These are phyloP conservation scores for Phoenoteleia sp. DNA, from an alignment of 2,888 invertebrate species.

Conservation along the genomic window DNA sequence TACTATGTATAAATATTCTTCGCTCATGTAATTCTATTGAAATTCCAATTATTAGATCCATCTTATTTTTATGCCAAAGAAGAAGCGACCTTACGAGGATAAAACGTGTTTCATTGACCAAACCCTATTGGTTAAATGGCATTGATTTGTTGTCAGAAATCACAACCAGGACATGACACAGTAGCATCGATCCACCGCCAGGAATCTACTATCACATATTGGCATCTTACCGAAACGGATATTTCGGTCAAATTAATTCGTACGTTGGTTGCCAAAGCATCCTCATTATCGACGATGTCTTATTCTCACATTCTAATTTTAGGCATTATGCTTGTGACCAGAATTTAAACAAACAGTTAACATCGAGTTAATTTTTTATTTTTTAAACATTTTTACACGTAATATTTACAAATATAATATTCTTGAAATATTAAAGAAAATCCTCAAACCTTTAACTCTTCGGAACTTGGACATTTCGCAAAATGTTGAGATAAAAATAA, in stretches of 20 bases:
- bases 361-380: too few relatives aligned
- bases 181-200: slow-evolving; percentile 44
- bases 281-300: slow-evolving; percentile 21
- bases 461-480: too few relatives aligned
- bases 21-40: too few relatives aligned
- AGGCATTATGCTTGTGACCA: too few relatives aligned
- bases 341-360: too few relatives aligned
- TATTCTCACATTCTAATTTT: slow-evolving; percentile 23
- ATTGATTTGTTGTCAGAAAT: slow-evolving; percentile 49
- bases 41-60: background rate
- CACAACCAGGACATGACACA: slow-evolving; percentile 22
- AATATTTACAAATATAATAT: too few relatives aligned
- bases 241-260: slow-evolving; percentile 63
- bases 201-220: slow-evolving; percentile 39
- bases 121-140: slow-evolving; percentile 9
- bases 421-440: too few relatives aligned
- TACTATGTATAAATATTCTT: too few relatives aligned
- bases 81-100: background rate
- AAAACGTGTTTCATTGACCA: background rate
- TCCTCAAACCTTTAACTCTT: too few relatives aligned
- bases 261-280: slow-evolving; percentile 40
- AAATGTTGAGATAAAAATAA: too few relatives aligned
- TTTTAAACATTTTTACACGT: too few relatives aligned
- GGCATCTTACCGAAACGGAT: slow-evolving; percentile 49
- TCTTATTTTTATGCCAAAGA: too few relatives aligned